Conservation (phyloP, 2,113 vertebrate species). For the Hyperopisus bebe region DNA sequence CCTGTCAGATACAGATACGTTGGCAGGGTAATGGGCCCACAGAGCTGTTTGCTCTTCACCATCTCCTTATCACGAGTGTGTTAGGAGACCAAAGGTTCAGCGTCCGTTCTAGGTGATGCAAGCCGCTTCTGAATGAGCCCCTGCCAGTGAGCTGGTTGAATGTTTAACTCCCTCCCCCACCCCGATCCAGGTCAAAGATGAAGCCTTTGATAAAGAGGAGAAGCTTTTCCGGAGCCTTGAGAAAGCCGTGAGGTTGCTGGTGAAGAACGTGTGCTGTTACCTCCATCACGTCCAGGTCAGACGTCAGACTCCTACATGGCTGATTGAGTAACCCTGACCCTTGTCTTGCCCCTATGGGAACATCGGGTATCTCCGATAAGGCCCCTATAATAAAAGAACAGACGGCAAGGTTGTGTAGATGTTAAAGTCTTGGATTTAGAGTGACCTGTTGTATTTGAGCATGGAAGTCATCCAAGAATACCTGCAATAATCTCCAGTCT, state of each 20-base stretch:
- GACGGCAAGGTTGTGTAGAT: background rate
- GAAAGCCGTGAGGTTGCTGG: conserved; percentile 76
- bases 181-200: conserved; percentile 79
- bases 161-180: background rate
- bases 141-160: background rate
- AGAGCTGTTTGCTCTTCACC: background rate
- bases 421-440: background rate
- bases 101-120: background rate
- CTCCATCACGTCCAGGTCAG: conserved; percentile 72
- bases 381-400: background rate
- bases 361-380: background rate
- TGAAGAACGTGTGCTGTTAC: conserved; percentile 75
- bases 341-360: background rate
- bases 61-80: background rate
- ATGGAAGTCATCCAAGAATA: background rate
- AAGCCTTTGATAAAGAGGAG: conserved; percentile 82
- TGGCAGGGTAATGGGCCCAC: background rate
- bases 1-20: background rate
- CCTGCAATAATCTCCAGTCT: background rate
- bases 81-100: background rate
- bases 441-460: background rate
- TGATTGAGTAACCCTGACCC: background rate
- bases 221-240: conserved; percentile 84
- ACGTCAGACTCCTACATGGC: background rate
- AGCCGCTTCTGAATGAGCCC: background rate